Conservation (phyloP, 2,888 invertebrate species). For the Ornithoptera alexandrae region DNA sequence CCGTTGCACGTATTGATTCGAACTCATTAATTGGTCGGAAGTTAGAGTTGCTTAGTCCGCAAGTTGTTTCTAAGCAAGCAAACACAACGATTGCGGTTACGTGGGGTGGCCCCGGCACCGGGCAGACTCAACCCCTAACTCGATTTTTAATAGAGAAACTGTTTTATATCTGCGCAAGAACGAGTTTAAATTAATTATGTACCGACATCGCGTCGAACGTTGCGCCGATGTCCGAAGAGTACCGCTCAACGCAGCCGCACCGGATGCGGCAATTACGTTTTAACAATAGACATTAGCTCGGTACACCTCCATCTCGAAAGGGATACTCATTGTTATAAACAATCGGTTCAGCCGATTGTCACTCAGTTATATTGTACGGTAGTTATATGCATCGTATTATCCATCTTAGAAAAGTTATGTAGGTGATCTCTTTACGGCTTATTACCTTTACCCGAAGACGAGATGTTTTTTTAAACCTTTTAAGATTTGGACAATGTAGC, state of each 20-base stretch:
- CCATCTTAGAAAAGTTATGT: no score
- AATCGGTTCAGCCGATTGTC: no score
- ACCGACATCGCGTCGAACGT: conserved; percentile 45
- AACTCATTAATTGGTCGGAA: conserved; percentile 5
- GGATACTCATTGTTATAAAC: no score
- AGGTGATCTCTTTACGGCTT: no score
- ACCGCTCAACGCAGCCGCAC: no score
- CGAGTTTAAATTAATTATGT: conserved; percentile 55
- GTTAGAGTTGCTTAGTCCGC: neutral
- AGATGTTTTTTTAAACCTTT: no score
- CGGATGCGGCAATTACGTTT: conserved; percentile 12
- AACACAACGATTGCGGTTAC: neutral
- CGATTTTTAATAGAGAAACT: conserved; percentile 30
- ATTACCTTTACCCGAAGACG: no score
- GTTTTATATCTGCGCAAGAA: conserved; percentile 37
- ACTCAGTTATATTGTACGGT: no score
- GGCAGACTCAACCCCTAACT: conserved; percentile 23
- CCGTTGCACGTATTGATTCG: conserved; percentile 7
- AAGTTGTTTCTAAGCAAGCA: conserved; percentile 8
- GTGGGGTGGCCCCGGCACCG: neutral
- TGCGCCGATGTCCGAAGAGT: neutral
- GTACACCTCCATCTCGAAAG: no score
- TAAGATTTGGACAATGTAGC: no score
- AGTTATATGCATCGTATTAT: no score
- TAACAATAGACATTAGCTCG: no score